Evolutionary conservation across 1,140 invertebrate species (phyloP), one percentile per base, ranked within the genome.

Genomic region (Pseudomyrmex pallidus): DNA sequence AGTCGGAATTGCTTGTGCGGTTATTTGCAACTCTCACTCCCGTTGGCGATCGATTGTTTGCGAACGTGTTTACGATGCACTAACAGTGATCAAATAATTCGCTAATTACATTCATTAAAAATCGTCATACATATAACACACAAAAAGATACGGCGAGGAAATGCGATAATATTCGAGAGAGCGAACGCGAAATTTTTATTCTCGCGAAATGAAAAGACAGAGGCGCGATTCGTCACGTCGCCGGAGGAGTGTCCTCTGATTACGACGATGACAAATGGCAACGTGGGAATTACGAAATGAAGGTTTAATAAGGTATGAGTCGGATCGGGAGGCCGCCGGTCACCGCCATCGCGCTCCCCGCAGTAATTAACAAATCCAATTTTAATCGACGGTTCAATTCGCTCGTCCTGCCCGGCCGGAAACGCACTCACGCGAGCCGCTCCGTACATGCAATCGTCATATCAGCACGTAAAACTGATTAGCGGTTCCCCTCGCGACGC

Each of bases 311-410:
- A 91, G 90, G 89, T 91, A 91, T 85, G 85, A 91, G 87, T 74
- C 62, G 84, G 86, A 85, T 89, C 77, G 83, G 66, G 82, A 61
- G 46, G 54, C 70, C 46, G n/a, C 10, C 57, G 50, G 44, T 64
- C 59, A 63, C 50, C 9, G 61, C 66, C 74, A 59, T 74, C 82
- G 64, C 80, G 80, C 84, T 85, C 83, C 87, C 88, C 54, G 73
- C 72, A 85, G 90, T 92, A 92, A 92, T 93, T 92, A 92, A 92
- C 91, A 92, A 91, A 92, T 92, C 92, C 88, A 91, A 92, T 93
- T 93, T 91, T 90, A 92, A 92, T 92, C 87, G 91, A 77, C 86
- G 85, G 85, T 88, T 78, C 87, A 90, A 91, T 92, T 87, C 89
- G 82, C 74, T 13, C 50, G 35, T 5, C 66, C 82, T 50, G 54